Percentiles rank a stretch among this genome's conserved stretches.
These are phyloP conservation scores for Sciurus niger DNA, from an alignment of 2,113 vertebrate genomes.

Conservation along the genomic window DNA sequence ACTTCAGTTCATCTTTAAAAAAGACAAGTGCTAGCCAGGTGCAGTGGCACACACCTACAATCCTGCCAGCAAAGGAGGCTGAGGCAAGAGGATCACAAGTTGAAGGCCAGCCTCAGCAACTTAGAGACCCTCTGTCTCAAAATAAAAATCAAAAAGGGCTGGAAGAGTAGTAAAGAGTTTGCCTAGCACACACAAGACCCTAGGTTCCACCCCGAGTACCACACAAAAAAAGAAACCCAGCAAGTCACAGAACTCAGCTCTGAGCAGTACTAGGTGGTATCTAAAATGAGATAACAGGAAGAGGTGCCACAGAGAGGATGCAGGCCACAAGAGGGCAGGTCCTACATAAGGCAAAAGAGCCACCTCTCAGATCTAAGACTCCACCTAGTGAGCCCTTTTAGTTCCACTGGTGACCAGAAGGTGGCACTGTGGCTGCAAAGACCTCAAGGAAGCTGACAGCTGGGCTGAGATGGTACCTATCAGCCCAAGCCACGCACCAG, in stretches of 20 bases:
- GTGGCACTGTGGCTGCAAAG: constrained; percentile 52
- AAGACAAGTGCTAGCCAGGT: neutral
- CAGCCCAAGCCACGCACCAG: neutral
- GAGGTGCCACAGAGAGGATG: neutral
- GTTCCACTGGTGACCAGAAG: neutral
- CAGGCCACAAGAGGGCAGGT: too few species aligned
- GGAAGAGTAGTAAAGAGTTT: neutral
- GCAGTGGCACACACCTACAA: too few species aligned
- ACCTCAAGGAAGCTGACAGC: accelerated
- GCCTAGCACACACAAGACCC: neutral
- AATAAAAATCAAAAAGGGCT: neutral
- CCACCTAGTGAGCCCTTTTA: neutral
- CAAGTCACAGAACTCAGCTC: neutral
- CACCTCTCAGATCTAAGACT: neutral
- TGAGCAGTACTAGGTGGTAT: too few species aligned
- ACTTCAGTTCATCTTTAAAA: neutral
- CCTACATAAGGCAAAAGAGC: neutral
- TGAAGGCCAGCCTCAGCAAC: neutral
- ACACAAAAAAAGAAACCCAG: neutral
- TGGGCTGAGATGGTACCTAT: neutral
- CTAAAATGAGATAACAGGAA: neutral
- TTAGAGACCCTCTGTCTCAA: neutral
- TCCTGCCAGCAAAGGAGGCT: too few species aligned
- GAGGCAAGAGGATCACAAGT: neutral
- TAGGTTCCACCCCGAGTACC: too few species aligned